Conservation (phyloP, 2,113 vertebrate genomes). For the Chrysemys picta region DNA sequence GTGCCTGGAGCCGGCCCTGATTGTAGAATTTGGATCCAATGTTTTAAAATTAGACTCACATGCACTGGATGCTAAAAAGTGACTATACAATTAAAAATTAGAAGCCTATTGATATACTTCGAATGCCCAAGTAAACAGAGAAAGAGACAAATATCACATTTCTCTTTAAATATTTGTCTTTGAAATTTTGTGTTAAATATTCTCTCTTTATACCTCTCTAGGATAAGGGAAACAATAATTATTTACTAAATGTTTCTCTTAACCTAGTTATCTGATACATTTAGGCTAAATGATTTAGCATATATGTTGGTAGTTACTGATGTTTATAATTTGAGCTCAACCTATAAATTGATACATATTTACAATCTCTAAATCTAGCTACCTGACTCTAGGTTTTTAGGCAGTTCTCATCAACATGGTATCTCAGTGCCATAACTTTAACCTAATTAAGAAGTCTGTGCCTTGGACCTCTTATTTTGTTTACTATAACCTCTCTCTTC, state of each 20-base stretch:
- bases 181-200: background rate
- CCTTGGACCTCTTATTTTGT: background rate
- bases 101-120: background rate
- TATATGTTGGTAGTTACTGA: background rate
- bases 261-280: background rate
- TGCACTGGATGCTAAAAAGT: background rate
- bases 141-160: background rate
- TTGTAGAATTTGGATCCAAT: background rate
- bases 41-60: background rate
- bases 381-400: no score
- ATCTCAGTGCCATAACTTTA: background rate
- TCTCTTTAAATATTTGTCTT: background rate
- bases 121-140: background rate
- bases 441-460: background rate
- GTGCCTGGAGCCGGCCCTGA: background rate
- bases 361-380: background rate
- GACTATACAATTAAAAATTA: background rate
- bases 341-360: background rate
- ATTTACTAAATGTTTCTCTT: background rate
- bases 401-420: background rate
- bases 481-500: background rate
- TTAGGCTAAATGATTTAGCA: background rate
- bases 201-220: background rate
- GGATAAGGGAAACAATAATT: background rate
- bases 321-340: background rate